Evolutionary conservation across 2,888 invertebrate genomes (phyloP).

Genomic region (Lobophora halterata): DNA sequence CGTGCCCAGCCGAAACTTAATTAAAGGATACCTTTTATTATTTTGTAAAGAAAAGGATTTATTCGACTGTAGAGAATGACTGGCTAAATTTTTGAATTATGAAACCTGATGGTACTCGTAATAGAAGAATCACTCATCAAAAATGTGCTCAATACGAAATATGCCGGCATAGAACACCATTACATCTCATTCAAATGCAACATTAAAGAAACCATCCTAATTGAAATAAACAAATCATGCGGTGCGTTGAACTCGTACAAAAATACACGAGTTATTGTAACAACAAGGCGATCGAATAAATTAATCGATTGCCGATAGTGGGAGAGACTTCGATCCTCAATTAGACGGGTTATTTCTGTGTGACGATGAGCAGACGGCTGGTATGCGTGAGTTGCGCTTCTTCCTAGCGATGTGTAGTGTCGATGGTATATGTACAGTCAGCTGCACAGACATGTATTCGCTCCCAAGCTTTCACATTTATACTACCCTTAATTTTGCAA

Average conservation of each 20-base stretch:
- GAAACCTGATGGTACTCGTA: too few relatives aligned
- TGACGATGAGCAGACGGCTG: conserved; percentile 48
- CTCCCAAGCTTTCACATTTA: too few relatives aligned
- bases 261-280: conserved; percentile 1
- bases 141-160: not conserved
- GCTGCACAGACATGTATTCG: too few relatives aligned
- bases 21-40: too few relatives aligned
- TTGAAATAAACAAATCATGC: conserved; percentile 20
- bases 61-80: too few relatives aligned
- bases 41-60: too few relatives aligned
- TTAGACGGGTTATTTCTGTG: conserved; percentile 58
- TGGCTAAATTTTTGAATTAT: too few relatives aligned
- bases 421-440: too few relatives aligned
- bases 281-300: conserved; percentile 29
- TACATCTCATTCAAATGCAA: conserved; percentile 3
- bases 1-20: too few relatives aligned
- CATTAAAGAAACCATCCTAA: conserved; percentile 17
- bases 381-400: conserved; percentile 32
- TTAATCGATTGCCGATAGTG: conserved; percentile 29
- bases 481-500: too few relatives aligned
- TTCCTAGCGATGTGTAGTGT: too few relatives aligned
- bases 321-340: conserved; percentile 39
- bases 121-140: not conserved
- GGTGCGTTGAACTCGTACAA: conserved; percentile 19
- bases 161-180: conserved; percentile 1